Evolutionary conservation across 2,113 vertebrate species (phyloP), one percentile per base, ranked within the genome.

Genomic region (Dasypus novemcinctus): DNA sequence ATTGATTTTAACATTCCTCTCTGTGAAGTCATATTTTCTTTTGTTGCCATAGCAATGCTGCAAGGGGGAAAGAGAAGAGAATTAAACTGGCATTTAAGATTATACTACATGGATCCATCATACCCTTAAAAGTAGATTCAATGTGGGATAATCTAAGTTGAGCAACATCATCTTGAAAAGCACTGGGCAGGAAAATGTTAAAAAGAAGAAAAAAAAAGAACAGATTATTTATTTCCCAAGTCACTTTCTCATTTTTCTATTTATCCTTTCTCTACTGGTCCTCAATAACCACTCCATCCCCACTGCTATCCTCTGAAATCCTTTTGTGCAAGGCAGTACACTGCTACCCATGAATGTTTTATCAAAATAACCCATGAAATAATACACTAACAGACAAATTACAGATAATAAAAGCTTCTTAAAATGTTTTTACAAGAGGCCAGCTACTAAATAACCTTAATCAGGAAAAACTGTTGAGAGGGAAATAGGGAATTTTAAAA

Each of bases 1-100:
- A 99, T 99, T 90, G 99, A 99, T 98, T 99, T 99, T 98, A 99
- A 97, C 96, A 99, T 93, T 89, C 99, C 99, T 96, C 99, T 98
- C 96, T 99, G 99, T 7, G 99, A 99, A 91, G 99, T 99, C 99
- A 99, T 99, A 98, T 99, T 99, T 99, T 99, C 99, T 99, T 99
- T 99, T 91, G 99, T 99, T 94, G 99, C 99, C 99, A 99, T 99
- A 97, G 99, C 99, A 97, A 99, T 99, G 98, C 99, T 99, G 98
- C 72, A 98, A 97, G 95, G 72, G 91, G 41, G 36, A 46, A 81
- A 94, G 57, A 95, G 43, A 93, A 68, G 43, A 71, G 57, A 91
- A 97, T 96, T 92, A 95, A 96, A 95, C 64, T 85, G 95, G 86
- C 85, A 91, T 96, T 88, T 97, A 95, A 98, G 90, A 97, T 97